phyloP scores from a whole-genome alignment of 2,888 invertebrate genomes.

The Venusia cambrica region DNA sequence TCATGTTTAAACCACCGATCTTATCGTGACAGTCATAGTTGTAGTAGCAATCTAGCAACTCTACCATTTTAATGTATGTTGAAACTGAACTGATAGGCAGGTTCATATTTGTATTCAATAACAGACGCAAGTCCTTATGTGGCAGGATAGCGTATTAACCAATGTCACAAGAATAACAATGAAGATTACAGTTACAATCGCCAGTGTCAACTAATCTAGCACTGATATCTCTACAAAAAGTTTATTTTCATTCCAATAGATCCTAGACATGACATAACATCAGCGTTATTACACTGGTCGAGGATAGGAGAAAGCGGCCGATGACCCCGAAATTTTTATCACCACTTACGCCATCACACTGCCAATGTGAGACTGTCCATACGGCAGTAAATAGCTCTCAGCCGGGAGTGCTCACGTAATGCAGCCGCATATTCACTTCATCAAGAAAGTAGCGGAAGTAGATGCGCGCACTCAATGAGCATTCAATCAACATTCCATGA shows the following conservation, averaged over 20 bases:
- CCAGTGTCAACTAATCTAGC: slow-evolving; percentile 7
- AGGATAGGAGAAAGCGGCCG: slow-evolving; percentile 62
- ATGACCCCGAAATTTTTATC: slow-evolving; percentile 55
- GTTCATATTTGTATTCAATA: slow-evolving; percentile 47
- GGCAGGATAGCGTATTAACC: slow-evolving; percentile 39
- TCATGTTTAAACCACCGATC: too few relatives aligned
- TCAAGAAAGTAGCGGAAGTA: slow-evolving; percentile 62
- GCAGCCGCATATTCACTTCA: slow-evolving; percentile 45
- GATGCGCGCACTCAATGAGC: slow-evolving; percentile 52
- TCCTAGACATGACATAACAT: slow-evolving; percentile 56
- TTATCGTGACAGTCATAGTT: neutral
- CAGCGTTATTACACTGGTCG: slow-evolving; percentile 49
- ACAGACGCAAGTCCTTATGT: slow-evolving; percentile 52
- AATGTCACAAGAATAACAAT: slow-evolving; percentile 46
- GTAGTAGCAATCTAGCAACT: neutral
- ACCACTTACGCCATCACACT: slow-evolving; percentile 43
- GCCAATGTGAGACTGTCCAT: slow-evolving; percentile 49
- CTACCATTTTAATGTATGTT: slow-evolving; percentile 4
- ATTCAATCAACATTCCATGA: slow-evolving; percentile 51
- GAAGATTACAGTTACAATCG: slow-evolving; percentile 41
- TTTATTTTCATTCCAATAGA: slow-evolving; percentile 33
- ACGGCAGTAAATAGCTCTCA: slow-evolving; percentile 36
- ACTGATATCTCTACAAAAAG: too few relatives aligned
- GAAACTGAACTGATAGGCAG: slow-evolving; percentile 19
- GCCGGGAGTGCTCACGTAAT: slow-evolving; percentile 42